These are phyloP conservation scores for Busseola fusca DNA, from an alignment of 2,888 invertebrate species.

Conservation along the genomic window DNA sequence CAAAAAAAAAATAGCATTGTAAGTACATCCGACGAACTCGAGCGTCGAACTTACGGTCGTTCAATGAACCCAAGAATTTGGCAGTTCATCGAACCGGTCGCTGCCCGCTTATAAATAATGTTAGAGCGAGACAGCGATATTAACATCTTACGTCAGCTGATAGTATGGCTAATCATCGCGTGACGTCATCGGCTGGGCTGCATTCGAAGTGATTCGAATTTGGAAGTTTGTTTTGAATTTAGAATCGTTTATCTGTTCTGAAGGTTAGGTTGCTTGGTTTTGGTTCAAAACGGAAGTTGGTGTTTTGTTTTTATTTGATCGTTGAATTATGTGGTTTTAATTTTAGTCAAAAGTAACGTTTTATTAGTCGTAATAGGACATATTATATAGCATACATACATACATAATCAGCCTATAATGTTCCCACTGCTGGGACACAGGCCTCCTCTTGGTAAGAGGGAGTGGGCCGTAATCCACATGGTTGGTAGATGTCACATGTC, in stretches of 20 bases:
- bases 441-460: no score
- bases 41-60: constrained; percentile 72
- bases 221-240: constrained; percentile 45
- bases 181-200: constrained; percentile 49
- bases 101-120: constrained; percentile 73
- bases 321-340: background rate
- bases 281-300: constrained; percentile 16
- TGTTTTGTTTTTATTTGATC: background rate
- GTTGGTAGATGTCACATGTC: no score
- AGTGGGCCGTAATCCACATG: no score
- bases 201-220: constrained; percentile 51
- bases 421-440: no score
- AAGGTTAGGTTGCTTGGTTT: constrained; percentile 18
- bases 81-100: constrained; percentile 79
- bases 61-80: constrained; percentile 81
- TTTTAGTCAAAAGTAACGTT: background rate
- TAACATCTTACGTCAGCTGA: constrained; percentile 60
- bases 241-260: constrained; percentile 24
- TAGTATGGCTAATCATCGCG: constrained; percentile 50
- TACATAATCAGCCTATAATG: no score
- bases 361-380: background rate
- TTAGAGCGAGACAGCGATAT: constrained; percentile 62
- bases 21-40: constrained; percentile 24
- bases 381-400: no score
- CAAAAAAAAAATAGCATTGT: constrained; percentile 57